These are phyloP conservation scores for Apamea crenata DNA, from an alignment of 2,888 invertebrate genomes.

Conservation along the genomic window DNA sequence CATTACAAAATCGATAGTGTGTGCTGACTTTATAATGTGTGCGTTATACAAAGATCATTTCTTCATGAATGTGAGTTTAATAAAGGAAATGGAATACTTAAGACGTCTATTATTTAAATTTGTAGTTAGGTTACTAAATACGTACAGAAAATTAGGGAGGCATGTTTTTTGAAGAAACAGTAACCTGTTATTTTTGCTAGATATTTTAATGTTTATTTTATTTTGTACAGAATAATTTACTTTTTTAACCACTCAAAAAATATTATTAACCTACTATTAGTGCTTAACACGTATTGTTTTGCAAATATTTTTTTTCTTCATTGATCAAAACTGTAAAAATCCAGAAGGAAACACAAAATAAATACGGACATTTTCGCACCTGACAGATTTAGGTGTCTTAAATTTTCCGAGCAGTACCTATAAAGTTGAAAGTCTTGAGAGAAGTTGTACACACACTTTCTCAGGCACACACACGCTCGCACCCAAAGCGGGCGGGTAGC, in stretches of 20 bases:
- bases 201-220: not conserved
- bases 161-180: not conserved
- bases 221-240: not conserved
- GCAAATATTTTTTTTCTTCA: too few species aligned
- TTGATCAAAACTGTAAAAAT: not conserved
- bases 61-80: not conserved
- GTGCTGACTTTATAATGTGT: not conserved
- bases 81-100: not conserved
- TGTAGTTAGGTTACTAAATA: not conserved
- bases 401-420: slow-evolving; percentile 6
- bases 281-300: not conserved
- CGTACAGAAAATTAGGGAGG: not conserved
- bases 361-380: not conserved
- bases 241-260: not conserved
- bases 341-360: not conserved
- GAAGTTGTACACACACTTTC: not conserved
- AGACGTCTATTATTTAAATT: not conserved
- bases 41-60: not conserved
- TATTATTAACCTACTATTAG: not conserved
- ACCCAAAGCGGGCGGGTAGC: not conserved
- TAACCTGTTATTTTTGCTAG: not conserved
- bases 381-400: not conserved
- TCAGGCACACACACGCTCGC: slow-evolving; percentile 5
- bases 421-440: slow-evolving; percentile 3
- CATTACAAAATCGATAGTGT: not conserved